Evolutionary conservation across 2,888 invertebrate genomes (phyloP), one percentile per base, ranked within the genome.

Genomic region (Philereme vetulata): DNA sequence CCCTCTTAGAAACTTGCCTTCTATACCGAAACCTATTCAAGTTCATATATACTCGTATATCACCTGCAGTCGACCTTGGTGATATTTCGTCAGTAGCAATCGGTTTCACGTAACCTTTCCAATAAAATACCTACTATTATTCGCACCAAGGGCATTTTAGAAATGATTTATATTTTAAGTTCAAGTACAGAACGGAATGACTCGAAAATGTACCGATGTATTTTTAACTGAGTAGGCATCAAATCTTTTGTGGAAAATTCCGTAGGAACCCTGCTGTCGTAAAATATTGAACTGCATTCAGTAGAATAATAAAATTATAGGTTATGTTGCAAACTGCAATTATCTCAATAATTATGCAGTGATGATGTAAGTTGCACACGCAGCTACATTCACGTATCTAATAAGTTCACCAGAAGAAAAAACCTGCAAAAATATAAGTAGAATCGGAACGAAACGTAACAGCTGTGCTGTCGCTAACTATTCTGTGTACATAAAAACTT

Each of bases 311-410:
- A 38, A 4, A 38, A 38, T 38, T 4, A 38, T 38, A 6, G 21
- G 21, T 21, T 2, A 21, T 6, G 38, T 38, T 1, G 38, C 1
- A 38, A 6, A 38, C 0, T 4, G 21, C 21, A 6, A 38, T 38
- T 8, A 7, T 38, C 38, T 8, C 34, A n/a, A 43, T 34, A 51
- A 43, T 43, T 51, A 43, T 43, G n/a, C 43, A 43, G 33, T 34
- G 42, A 33, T 43, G 42, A 43, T 51, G 43, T 10, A 51, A 51
- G 50, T n/a, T 33, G 33, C 40, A 51, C 1, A 36, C 3, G 5
- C 7, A 6, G 35, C 35, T 36, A 1, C 7, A 8, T 10, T n/a
- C 21, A 44, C 7, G 11, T 44, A 1, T 21, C 21, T 21, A 21
- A 21, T 21, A 21, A 21, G 11, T 50, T n/a, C 32, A 56, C 4